Base-by-base conservation (phyloP, 37 sponge, comb jelly and placozoan species). In the Mnemiopsis leidyi region DNA sequence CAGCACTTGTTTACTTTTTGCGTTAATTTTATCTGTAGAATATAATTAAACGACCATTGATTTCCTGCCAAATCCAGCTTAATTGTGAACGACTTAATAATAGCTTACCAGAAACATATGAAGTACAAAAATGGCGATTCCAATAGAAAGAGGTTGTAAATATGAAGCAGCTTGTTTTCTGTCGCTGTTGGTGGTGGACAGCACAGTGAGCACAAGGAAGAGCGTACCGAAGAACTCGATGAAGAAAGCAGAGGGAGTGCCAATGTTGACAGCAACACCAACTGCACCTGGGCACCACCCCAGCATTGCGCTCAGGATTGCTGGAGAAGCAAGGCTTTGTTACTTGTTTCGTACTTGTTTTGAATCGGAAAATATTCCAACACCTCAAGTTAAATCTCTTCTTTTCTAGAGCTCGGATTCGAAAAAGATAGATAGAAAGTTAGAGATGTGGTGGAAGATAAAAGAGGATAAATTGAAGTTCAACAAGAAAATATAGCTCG, bases 201-300 rank as follows among this genome's bases (percentile, higher is more conserved):
- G 30, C 75, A 71, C 75, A n/a, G 75, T 71, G 3, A 71, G 75
- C 5, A 71, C 75, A 2, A 71, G n/a, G 75, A 71, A 71, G n/a
- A 71, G 75, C 3, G 75, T 71, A 71, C 75, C 75, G n/a, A 71
- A 71, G 3, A 71, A 23, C 75, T 71, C 75, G 7, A 71, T 71
- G 20, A 71, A 71, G 30, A 71, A 28, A 25, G n/a, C 75, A 23
- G 75, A 23, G 20, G 75, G n/a, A 23, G 30, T 28, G 30, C 21
- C 20, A 25, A 71, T 2, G 5, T 28, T 2, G 3, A 28, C 25
- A 5, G 2, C n/a, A 23, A 71, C 30, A 5, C 75, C 75, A 71
- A 71, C 75, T 29, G 75, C 75, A 23, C 75, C 75, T 5, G 75
- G 75, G 20, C 75, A 71, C 3, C 20, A 29, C 3, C 30, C 75